Conservation (phyloP, 2,888 invertebrate genomes). For the Apoda limacodes region DNA sequence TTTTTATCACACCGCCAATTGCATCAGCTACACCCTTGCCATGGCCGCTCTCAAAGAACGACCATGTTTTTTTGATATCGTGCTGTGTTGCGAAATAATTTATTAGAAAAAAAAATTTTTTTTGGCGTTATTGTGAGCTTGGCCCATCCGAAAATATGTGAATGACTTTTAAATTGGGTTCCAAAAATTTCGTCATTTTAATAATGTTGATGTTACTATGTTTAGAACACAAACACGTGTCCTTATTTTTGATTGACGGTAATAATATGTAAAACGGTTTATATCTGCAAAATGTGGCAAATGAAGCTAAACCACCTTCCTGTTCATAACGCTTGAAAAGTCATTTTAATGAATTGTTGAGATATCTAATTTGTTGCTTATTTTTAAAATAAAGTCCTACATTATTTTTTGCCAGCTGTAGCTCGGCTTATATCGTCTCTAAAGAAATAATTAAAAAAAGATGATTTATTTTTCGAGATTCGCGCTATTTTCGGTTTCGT, state of each 20-base stretch:
- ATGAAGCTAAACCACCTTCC: too few relatives aligned
- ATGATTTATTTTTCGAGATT: too few relatives aligned
- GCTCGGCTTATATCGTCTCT: too few relatives aligned
- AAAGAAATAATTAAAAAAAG: too few relatives aligned
- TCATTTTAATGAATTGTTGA: too few relatives aligned
- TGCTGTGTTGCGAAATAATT: conserved; percentile 7
- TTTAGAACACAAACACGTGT: conserved; percentile 11
- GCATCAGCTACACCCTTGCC: too few relatives aligned
- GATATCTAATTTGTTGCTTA: too few relatives aligned
- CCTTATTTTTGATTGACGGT: conserved; percentile 7
- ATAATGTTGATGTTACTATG: conserved; percentile 10
- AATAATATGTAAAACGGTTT: conserved; percentile 17
- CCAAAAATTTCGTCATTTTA: conserved; percentile 7
- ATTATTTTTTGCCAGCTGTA: too few relatives aligned
- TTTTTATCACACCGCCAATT: conserved; percentile 14
- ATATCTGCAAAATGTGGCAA: conserved; percentile 16
- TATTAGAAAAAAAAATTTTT: conserved; percentile 16
- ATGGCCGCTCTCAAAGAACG: conserved; percentile 17
- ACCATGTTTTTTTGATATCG: conserved; percentile 13
- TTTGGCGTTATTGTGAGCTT: conserved; percentile 16
- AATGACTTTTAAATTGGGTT: conserved; percentile 7
- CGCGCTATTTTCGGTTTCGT: too few relatives aligned
- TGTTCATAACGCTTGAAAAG: too few relatives aligned
- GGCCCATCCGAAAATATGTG: conserved; percentile 17
- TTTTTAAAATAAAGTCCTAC: too few relatives aligned